phyloP scores from a whole-genome alignment of 2,797 vertebrate genomes.

The Poeciliopsis presidionis region DNA sequence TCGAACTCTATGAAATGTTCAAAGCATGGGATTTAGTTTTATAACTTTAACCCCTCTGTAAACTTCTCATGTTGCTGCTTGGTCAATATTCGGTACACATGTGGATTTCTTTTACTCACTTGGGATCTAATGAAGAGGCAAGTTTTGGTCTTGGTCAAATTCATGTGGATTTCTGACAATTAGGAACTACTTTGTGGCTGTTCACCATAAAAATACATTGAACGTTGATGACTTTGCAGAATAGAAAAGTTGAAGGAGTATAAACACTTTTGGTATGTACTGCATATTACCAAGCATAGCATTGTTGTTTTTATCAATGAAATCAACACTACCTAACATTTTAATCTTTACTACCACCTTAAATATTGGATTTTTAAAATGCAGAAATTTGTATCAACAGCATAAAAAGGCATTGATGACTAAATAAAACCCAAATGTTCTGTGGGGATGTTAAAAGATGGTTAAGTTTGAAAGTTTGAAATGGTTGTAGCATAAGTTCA shows the following conservation, averaged over 20 bases:
- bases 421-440: neutral
- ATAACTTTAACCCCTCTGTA: too few relatives aligned
- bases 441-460: neutral
- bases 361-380: neutral
- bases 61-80: neutral
- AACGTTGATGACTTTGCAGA: neutral
- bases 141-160: neutral
- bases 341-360: neutral
- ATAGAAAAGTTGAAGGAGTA: neutral
- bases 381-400: neutral
- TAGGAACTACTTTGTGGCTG: neutral
- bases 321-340: neutral
- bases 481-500: constrained; percentile 12
- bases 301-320: neutral
- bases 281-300: neutral
- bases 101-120: neutral
- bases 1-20: neutral
- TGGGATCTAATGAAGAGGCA: neutral
- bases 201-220: neutral
- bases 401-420: neutral
- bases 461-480: neutral
- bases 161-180: neutral
- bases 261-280: neutral
- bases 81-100: neutral
- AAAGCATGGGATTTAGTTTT: too few relatives aligned